Evolutionary conservation across 2,797 vertebrate genomes (phyloP).

Genomic region (Momotus momota): DNA sequence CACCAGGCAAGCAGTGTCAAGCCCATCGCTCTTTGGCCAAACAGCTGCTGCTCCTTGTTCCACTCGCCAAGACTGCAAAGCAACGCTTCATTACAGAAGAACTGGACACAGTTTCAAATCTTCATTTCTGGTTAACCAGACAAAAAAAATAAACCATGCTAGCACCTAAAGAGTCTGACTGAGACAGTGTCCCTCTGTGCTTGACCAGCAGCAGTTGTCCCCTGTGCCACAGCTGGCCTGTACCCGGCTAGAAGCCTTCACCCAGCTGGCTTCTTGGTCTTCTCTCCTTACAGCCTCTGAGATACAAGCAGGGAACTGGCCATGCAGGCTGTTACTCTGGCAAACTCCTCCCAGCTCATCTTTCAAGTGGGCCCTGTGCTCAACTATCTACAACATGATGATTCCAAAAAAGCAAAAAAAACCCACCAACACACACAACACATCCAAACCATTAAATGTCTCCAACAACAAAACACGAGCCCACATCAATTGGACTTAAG

Average conservation of each 20-base stretch:
- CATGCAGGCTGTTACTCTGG: background rate
- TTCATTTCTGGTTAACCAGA: background rate
- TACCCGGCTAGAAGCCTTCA: background rate
- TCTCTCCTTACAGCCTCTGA: background rate
- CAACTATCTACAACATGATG: background rate
- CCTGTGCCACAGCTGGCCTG: rapidly evolving
- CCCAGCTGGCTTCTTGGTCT: background rate
- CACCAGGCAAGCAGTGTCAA: background rate
- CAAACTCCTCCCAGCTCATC: background rate
- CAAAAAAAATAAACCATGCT: background rate
- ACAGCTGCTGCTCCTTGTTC: background rate
- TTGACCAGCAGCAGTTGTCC: background rate
- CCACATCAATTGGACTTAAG: background rate
- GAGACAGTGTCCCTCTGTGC: background rate
- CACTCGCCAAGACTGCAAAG: background rate
- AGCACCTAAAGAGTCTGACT: background rate
- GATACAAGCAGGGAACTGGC: background rate
- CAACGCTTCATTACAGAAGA: background rate
- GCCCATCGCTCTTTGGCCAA: background rate
- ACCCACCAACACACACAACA: too few species aligned
- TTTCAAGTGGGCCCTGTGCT: background rate
- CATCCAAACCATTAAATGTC: background rate
- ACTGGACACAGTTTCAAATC: background rate
- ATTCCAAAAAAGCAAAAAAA: background rate
- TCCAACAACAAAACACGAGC: background rate